Evolutionary conservation across 2,113 vertebrate species (phyloP).

Genomic region (Megaptera novaeangliae): DNA sequence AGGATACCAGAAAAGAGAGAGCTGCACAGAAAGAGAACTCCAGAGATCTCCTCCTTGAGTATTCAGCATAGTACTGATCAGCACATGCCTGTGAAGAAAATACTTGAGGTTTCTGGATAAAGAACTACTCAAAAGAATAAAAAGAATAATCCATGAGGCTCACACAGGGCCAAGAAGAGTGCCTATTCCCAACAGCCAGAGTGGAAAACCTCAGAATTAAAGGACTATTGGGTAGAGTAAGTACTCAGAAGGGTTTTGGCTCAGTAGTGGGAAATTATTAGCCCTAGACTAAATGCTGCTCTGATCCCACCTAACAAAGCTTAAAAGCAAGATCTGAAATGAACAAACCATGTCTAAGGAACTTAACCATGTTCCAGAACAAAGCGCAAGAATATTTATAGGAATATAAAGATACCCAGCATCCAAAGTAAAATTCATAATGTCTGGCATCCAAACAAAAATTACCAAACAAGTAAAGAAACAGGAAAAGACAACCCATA

Average conservation of each 20-base stretch:
- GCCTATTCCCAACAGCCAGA: background rate
- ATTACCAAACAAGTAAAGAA: background rate
- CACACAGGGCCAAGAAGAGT: background rate
- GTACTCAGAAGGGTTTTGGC: too few relatives aligned
- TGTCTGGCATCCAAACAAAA: conserved; percentile 17
- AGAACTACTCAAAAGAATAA: background rate
- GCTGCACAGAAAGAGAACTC: background rate
- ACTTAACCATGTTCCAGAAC: background rate
- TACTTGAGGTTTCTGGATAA: background rate
- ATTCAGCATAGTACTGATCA: background rate
- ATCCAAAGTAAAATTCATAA: background rate
- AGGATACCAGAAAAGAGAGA: background rate
- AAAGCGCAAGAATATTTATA: conserved; percentile 2
- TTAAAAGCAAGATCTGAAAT: background rate
- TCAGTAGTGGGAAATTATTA: background rate
- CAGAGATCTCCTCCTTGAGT: background rate
- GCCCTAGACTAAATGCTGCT: background rate
- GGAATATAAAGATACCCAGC: background rate
- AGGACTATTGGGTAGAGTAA: background rate
- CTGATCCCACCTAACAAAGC: background rate
- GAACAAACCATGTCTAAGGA: background rate
- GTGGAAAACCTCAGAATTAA: background rate
- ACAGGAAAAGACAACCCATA: background rate
- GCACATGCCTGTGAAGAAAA: background rate
- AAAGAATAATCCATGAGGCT: background rate